These are phyloP conservation scores for Vanessa atalanta DNA, from an alignment of 1,140 invertebrate species.

Conservation along the genomic window DNA sequence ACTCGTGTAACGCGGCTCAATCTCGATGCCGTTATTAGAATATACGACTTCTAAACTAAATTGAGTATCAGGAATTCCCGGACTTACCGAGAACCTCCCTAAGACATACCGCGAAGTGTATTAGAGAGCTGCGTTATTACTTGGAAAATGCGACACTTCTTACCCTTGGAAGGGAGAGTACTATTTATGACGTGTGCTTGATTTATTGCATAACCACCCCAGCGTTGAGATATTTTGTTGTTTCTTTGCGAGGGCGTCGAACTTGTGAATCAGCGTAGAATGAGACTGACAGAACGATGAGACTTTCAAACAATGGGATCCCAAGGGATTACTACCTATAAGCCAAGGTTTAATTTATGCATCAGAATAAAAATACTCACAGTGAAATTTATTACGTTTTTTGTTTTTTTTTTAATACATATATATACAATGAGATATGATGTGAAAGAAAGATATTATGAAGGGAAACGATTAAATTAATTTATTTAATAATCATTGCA, in stretches of 20 bases:
- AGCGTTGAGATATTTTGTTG: conserved; percentile 65
- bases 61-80: conserved; percentile 56
- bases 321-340: conserved; percentile 17
- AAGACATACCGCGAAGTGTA: conserved; percentile 56
- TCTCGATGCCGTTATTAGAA: conserved; percentile 47
- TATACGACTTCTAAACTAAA: conserved; percentile 62
- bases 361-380: neutral
- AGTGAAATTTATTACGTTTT: neutral
- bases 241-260: conserved; percentile 64
- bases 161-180: conserved; percentile 60
- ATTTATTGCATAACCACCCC: conserved; percentile 69
- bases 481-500: too few relatives aligned
- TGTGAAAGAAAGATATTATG: too few relatives aligned
- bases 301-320: conserved; percentile 17
- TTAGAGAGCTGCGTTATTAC: conserved; percentile 67
- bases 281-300: conserved; percentile 19
- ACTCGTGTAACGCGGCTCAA: conserved; percentile 9
- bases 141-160: conserved; percentile 77
- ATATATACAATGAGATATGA: too few relatives aligned
- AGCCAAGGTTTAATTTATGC: neutral
- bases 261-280: conserved; percentile 46
- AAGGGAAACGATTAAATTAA: too few relatives aligned
- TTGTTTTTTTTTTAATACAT: too few relatives aligned
- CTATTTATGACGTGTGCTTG: conserved; percentile 73
- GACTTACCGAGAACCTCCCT: conserved; percentile 37